phyloP scores from a whole-genome alignment of 2,113 vertebrate genomes.

The Muscicapa adusta region DNA sequence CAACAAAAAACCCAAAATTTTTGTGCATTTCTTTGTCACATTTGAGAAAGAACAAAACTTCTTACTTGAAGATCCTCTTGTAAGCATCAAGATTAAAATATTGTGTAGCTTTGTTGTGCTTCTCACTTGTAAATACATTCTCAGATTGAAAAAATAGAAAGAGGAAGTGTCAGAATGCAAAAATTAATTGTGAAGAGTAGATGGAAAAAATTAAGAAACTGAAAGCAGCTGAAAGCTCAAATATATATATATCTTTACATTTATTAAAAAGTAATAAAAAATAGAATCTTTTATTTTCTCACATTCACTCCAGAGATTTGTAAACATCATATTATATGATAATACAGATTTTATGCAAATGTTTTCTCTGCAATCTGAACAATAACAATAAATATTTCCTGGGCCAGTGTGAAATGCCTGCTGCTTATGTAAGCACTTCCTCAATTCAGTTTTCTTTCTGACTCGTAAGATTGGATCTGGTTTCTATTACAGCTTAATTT shows the following conservation, averaged over 20 bases:
- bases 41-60: neutral
- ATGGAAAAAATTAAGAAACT: neutral
- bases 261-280: neutral
- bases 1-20: rapidly evolving
- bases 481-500: constrained; percentile 20
- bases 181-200: neutral
- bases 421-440: constrained; percentile 31
- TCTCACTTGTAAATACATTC: neutral
- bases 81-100: neutral
- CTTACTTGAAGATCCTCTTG: neutral
- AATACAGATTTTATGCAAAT: constrained; percentile 39
- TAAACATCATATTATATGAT: constrained; percentile 27
- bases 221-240: neutral
- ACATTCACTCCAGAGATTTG: constrained; percentile 5
- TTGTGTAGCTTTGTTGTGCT: neutral
- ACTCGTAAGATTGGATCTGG: neutral
- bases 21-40: neutral
- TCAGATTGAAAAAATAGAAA: neutral
- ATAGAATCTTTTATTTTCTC: neutral
- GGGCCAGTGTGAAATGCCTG: neutral
- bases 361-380: neutral
- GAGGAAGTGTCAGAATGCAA: neutral
- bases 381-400: constrained; percentile 55
- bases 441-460: neutral
- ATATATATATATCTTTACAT: neutral